Evolutionary conservation across 92 coral and sea anemone species (phyloP), one percentile per base, ranked within the genome.

Genomic region (Phenganax marumi): DNA sequence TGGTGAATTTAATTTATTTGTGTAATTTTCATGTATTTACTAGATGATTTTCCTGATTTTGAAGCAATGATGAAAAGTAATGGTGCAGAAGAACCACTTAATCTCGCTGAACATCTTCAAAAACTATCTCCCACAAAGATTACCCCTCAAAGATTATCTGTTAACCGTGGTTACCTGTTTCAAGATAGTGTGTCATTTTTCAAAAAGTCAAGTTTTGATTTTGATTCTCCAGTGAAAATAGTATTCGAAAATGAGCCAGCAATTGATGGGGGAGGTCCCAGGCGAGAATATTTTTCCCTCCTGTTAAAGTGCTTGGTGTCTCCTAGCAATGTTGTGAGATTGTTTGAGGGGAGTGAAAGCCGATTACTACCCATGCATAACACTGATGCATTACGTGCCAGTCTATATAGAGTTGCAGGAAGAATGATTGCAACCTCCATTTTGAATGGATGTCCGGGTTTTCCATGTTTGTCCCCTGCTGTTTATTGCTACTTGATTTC

Each of bases 251-350:
- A 73, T 71, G 87, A 86, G 50, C 89, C 91, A 48, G 91, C 81
- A 12, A 51, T 89, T 10, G 92, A 89, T 89, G 92, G 92, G 48
- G 92, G 89, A 18, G 89, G 89, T 0, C 92, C 87, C 26, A 57
- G 23, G 13, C 70, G 87, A 19, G 91, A 89, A 61, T 89, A 81
- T 62, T 89, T 89, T 56, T 25, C 81, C 13, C 81, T 89, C 12
- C 85, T 89, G 17, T 75, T 85, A n/a, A 48, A 60, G n/a, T 72
- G 71, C 6, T 76, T 86, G 61, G 53, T 89, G 14, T 89, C 92
- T 8, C 87, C 92, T 26, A 65, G n/a, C 26, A 57, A 74, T 19
- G 65, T 81, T 33, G 52, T 73, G 14, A 56, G 89, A 65, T 68
- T 89, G 52, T 89, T 89, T 53, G 92, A 89, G 65, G 87, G 89